phyloP scores from a whole-genome alignment of 2,888 invertebrate species.

The Synanthedon tipuliformis region DNA sequence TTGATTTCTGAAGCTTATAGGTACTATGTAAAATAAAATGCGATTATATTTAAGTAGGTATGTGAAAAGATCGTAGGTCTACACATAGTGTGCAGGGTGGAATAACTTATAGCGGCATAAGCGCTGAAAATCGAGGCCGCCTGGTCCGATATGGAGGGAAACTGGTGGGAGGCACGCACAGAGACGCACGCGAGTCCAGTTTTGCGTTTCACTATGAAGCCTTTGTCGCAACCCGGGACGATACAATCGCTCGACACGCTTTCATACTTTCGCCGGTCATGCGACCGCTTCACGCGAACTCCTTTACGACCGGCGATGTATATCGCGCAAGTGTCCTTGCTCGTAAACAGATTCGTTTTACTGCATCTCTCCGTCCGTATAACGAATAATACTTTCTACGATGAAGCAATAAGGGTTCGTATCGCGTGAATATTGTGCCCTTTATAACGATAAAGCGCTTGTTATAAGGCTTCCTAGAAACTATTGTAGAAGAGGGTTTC shows the following conservation, averaged over 20 bases:
- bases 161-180: constrained; percentile 60
- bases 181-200: constrained; percentile 55
- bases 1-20: neutral
- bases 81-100: constrained; percentile 44
- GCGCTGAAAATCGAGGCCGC: constrained; percentile 61
- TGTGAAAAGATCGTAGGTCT: constrained; percentile 6
- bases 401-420: constrained; percentile 20
- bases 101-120: constrained; percentile 58
- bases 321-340: constrained; percentile 1
- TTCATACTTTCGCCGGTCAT: constrained; percentile 13
- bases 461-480: constrained; percentile 46
- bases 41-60: neutral
- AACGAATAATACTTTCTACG: constrained; percentile 22
- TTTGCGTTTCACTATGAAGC: constrained; percentile 15
- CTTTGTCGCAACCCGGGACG: constrained; percentile 9
- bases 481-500: constrained; percentile 32
- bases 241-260: constrained; percentile 10
- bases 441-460: constrained; percentile 12
- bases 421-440: constrained; percentile 15
- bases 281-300: constrained; percentile 5
- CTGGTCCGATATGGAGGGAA: constrained; percentile 49
- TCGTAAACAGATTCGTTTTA: constrained; percentile 11
- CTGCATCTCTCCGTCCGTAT: constrained; percentile 10
- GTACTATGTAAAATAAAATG: neutral
- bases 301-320: constrained; percentile 14